These are phyloP conservation scores for Clusia tigrina DNA, from an alignment of 2,888 invertebrate genomes.

Conservation along the genomic window DNA sequence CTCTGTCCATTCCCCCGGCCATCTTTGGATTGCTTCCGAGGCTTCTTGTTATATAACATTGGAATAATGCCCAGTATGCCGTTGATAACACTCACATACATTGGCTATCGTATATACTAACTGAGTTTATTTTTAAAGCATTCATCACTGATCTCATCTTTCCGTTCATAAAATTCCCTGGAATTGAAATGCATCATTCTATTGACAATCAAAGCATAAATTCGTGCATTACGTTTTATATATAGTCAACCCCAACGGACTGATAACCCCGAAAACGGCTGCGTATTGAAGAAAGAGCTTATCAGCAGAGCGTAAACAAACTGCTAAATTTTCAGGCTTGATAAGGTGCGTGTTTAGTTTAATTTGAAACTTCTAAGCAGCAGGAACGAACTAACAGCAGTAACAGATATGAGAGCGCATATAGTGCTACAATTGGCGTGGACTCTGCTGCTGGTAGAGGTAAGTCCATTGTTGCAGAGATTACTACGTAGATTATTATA, in stretches of 20 bases:
- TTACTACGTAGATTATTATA: background rate
- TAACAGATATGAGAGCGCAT: background rate
- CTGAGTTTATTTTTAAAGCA: no score
- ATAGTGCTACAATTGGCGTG: conserved; percentile 24
- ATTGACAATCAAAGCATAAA: no score
- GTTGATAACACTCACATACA: no score
- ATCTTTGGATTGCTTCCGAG: no score
- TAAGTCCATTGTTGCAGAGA: background rate
- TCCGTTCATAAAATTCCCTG: no score
- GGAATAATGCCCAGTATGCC: no score
- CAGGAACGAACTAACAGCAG: background rate
- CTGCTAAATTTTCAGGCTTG: background rate
- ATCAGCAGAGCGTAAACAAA: background rate
- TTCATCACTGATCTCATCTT: no score
- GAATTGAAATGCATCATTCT: no score
- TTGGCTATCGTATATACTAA: no score
- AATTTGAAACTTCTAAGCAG: background rate
- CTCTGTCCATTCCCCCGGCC: no score
- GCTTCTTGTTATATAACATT: no score
- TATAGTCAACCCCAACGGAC: background rate
- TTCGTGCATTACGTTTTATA: no score
- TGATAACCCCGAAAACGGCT: background rate
- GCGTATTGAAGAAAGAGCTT: background rate
- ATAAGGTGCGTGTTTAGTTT: background rate
- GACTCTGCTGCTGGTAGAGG: conserved; percentile 14